These are phyloP conservation scores for Anoplophora glabripennis DNA, from an alignment of 1,140 invertebrate species.

Conservation along the genomic window DNA sequence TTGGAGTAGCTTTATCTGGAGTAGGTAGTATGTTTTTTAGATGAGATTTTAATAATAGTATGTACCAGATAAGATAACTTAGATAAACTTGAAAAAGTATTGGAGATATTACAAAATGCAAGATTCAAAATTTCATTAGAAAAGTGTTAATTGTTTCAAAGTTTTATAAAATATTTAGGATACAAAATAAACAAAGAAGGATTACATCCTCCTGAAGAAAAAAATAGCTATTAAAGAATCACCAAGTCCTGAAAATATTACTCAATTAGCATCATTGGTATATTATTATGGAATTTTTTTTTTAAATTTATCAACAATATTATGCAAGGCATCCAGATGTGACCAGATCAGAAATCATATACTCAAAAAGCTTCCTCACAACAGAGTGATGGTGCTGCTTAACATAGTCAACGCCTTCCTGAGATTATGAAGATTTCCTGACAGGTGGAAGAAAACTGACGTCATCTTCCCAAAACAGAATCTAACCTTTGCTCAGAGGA, in stretches of 20 bases:
- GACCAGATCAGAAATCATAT: no score
- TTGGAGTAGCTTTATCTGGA: slow-evolving; percentile 47
- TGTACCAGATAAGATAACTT: no score
- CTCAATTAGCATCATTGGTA: slow-evolving; percentile 25
- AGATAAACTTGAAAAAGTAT: no score
- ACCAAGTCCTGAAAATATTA: slow-evolving; percentile 5
- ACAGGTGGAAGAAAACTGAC: no score
- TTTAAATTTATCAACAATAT: slow-evolving; percentile 11
- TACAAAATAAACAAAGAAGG: slow-evolving; percentile 38
- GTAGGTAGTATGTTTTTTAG: slow-evolving; percentile 40
- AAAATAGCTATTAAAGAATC: background rate
- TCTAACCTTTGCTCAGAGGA: no score
- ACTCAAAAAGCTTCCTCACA: no score
- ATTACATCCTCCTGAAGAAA: slow-evolving; percentile 35
- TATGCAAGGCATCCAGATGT: no score
- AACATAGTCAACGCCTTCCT: no score
- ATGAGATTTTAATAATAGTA: slow-evolving; percentile 38
- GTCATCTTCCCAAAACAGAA: no score
- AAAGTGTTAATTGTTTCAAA: no score
- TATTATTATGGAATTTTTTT: slow-evolving; percentile 18
- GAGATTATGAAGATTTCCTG: no score
- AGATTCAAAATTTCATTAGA: background rate
- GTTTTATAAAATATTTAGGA: slow-evolving; percentile 5
- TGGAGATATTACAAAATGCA: background rate
- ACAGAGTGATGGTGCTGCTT: no score